These are phyloP conservation scores for Chaetophractus vellerosus DNA, from an alignment of 2,797 vertebrate species.

Conservation along the genomic window DNA sequence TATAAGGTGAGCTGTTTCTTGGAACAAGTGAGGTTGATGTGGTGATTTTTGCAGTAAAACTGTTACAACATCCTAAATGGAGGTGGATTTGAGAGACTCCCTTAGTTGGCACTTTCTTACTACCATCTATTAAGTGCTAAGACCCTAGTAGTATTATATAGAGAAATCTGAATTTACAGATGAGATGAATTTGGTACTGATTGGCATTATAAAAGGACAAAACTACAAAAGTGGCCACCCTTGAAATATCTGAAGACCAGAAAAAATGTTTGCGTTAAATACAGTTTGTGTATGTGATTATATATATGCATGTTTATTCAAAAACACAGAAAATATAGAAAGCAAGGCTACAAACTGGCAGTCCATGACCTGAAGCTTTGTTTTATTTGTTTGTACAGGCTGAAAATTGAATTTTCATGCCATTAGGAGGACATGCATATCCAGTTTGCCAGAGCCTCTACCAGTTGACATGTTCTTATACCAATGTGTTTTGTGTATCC, in stretches of 20 bases:
- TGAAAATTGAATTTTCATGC: background rate
- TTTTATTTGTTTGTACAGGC: background rate
- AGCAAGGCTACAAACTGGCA: background rate
- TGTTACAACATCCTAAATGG: background rate
- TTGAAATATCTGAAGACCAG: background rate
- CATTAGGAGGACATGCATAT: background rate
- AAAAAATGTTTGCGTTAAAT: background rate
- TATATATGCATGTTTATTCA: background rate
- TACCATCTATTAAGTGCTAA: no score
- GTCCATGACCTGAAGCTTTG: background rate
- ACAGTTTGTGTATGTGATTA: background rate
- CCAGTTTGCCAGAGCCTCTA: background rate
- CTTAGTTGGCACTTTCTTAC: background rate
- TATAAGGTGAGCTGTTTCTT: background rate
- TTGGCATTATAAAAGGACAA: background rate
- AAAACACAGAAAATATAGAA: background rate
- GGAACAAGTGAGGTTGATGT: background rate
- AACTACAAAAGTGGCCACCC: background rate
- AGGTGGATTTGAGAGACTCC: no score
- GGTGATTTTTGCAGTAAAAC: background rate
- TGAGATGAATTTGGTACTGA: background rate
- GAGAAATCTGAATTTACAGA: background rate
- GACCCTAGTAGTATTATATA: background rate
- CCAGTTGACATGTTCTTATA: background rate
- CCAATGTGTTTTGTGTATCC: background rate